Percentiles rank a stretch among this genome's conserved stretches.
These are phyloP conservation scores for Heliocidaris tuberculata DNA, from an alignment of 35 echinoderm and acorn worm genomes.

Conservation along the genomic window DNA sequence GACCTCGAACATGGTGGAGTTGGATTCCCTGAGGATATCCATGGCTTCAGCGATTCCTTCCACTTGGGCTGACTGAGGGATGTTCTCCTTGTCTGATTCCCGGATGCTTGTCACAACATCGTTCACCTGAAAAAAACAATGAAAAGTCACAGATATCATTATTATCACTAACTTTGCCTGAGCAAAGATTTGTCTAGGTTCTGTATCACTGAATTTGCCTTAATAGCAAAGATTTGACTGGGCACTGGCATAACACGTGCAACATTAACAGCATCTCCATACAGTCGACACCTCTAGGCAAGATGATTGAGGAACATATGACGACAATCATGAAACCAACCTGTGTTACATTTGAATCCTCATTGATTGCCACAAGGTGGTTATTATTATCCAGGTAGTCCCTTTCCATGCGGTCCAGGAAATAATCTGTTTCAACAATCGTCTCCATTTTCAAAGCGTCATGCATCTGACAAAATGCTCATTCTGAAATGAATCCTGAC, in stretches of 20 bases:
- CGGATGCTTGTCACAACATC: conserved; percentile 44
- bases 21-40: conserved; percentile 77
- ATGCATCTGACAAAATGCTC: background rate
- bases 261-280: background rate
- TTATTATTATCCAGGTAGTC: conserved; percentile 12
- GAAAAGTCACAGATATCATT: background rate
- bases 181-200: no score
- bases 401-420: background rate
- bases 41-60: conserved; percentile 56
- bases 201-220: no score
- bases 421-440: background rate
- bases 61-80: conserved; percentile 38
- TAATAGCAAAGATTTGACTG: no score
- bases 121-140: conserved; percentile 43
- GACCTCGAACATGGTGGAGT: conserved; percentile 89
- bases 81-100: conserved; percentile 59
- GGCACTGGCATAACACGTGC: background rate
- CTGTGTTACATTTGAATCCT: background rate
- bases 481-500: background rate
- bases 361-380: background rate
- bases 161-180: background rate
- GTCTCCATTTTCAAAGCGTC: background rate
- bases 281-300: background rate
- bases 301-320: background rate
- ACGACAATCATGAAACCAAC: background rate